These are phyloP conservation scores for Sebastes kiyomatsui DNA, from an alignment of 2,797 vertebrate genomes.

Conservation along the genomic window DNA sequence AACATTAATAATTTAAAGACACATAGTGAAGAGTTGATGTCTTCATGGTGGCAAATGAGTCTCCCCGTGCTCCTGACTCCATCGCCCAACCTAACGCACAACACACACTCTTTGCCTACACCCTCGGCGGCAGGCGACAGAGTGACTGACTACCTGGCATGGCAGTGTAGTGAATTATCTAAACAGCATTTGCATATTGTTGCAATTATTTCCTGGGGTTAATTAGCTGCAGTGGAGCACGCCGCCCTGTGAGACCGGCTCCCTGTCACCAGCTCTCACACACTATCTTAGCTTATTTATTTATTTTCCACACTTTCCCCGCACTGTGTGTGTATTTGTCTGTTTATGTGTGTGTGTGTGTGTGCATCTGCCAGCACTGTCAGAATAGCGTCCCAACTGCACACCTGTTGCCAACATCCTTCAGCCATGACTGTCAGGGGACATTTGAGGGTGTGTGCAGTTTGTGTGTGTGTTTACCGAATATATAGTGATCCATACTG, in stretches of 20 bases:
- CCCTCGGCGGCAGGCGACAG: slow-evolving; percentile 77
- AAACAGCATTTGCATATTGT: slow-evolving; percentile 98
- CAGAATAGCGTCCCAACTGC: slow-evolving; percentile 80
- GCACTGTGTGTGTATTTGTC: slow-evolving; percentile 9
- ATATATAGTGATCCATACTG: slow-evolving; percentile 63
- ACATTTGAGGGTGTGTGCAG: slow-evolving; percentile 58
- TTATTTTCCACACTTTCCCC: slow-evolving; percentile 61
- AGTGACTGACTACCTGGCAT: slow-evolving; percentile 94
- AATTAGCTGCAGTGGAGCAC: slow-evolving; percentile 96
- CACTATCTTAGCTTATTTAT: slow-evolving; percentile 74
- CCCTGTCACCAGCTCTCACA: slow-evolving; percentile 90
- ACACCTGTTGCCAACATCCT: slow-evolving; percentile 88
- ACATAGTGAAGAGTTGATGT: background rate
- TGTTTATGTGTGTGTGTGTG: slow-evolving; percentile 10
- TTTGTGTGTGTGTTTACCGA: slow-evolving; percentile 58
- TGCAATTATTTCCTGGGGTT: slow-evolving; percentile 99
- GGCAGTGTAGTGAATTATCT: slow-evolving; percentile 92
- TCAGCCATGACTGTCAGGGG: slow-evolving; percentile 75
- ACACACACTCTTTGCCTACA: slow-evolving; percentile 15
- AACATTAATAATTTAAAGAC: background rate
- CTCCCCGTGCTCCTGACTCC: slow-evolving; percentile 76
- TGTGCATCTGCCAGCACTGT: slow-evolving; percentile 84
- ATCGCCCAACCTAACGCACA: slow-evolving; percentile 31
- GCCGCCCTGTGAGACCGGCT: slow-evolving; percentile 90
- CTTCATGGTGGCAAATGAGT: slow-evolving; percentile 61